These are phyloP conservation scores for Pluvialis apricaria DNA, from an alignment of 2,113 vertebrate genomes.

Conservation along the genomic window DNA sequence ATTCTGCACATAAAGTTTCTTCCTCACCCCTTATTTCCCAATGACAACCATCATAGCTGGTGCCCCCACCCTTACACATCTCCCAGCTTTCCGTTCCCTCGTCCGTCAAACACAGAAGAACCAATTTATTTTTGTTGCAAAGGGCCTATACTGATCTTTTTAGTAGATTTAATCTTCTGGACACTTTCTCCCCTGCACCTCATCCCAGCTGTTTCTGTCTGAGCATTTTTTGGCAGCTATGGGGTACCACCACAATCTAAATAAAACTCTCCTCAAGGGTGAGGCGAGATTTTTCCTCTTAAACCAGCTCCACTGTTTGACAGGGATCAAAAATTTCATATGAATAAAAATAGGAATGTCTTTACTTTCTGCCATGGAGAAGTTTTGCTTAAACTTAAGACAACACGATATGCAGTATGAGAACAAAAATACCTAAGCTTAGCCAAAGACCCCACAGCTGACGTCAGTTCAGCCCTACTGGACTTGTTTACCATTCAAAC, in stretches of 20 bases:
- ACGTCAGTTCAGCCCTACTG: neutral
- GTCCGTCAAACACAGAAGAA: neutral
- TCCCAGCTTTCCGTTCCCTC: neutral
- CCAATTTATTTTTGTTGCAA: neutral
- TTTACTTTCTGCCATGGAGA: neutral
- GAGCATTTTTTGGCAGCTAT: neutral
- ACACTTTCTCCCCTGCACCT: neutral
- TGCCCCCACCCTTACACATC: neutral
- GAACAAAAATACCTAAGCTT: neutral
- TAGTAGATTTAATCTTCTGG: neutral
- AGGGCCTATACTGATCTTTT: too few relatives aligned
- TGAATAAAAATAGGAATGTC: rapidly evolving
- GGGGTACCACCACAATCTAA: neutral
- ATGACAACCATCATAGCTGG: neutral
- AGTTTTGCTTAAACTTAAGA: neutral
- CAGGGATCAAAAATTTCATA: neutral
- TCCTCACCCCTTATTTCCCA: neutral
- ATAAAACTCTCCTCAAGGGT: neutral
- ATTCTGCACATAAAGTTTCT: neutral
- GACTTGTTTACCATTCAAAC: neutral
- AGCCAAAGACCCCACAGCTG: neutral
- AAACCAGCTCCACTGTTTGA: neutral
- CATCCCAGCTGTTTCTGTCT: neutral
- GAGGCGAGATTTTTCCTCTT: neutral
- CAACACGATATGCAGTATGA: rapidly evolving